A percentile compares a stretch with the other conserved stretches of the same genome.
These are phyloP conservation scores for Tigriopus japonicus DNA, from an alignment of 1,140 invertebrate species.

Conservation along the genomic window DNA sequence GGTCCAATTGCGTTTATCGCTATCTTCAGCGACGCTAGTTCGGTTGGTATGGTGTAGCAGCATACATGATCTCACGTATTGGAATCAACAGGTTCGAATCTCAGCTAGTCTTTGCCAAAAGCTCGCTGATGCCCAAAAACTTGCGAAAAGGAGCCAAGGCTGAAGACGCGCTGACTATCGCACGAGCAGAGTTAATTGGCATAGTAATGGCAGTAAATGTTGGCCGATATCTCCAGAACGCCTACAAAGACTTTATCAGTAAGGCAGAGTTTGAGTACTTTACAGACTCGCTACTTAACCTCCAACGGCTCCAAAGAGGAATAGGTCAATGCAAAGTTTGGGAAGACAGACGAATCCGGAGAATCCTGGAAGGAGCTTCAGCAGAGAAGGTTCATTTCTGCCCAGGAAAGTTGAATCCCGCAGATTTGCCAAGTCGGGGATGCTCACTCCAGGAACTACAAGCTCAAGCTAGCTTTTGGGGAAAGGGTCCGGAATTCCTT, in stretches of 20 bases:
- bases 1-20: not conserved
- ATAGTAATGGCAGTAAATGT: not conserved
- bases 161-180: not conserved
- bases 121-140: constrained; percentile 2
- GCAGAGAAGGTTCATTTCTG: not conserved
- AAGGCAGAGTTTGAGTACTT: not conserved
- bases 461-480: not conserved
- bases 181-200: not conserved
- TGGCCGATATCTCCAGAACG: not conserved
- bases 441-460: not conserved
- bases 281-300: not conserved
- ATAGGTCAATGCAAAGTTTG: not conserved
- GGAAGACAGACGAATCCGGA: not conserved
- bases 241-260: no score
- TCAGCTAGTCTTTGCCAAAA: not conserved
- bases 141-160: not conserved
- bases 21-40: not conserved
- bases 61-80: not conserved
- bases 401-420: not conserved
- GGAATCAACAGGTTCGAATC: not conserved
- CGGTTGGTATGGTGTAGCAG: not conserved
- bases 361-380: not conserved
- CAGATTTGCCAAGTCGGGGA: not conserved
- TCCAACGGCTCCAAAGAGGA: not conserved
- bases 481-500: not conserved